Base-by-base conservation (phyloP, 2,797 vertebrate species). In the Phrynocephalus guinanensis region DNA sequence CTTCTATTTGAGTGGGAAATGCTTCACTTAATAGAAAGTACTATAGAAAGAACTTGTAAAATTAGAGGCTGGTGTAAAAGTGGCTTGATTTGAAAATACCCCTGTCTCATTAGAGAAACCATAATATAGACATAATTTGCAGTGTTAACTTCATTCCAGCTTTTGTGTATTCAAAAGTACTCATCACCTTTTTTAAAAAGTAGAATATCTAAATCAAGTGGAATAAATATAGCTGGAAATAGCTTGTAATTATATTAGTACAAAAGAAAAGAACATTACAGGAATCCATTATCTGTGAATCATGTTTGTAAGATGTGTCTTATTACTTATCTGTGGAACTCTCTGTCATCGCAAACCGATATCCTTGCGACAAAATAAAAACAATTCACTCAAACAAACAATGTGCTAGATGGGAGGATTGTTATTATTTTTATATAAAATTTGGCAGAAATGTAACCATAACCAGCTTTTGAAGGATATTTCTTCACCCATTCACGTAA, bases 171-270 rank as follows among this genome's bases (percentile, higher is more conserved):
- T 89, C 71, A 84, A 72, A 82, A 85, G 84, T 56, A 71, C 68
- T 88, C 48, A 89, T 91, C 60, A 75, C 73, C 79, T 87, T 85
- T 33, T 11, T 67, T 44, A 15, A n/a, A 28, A 20, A 67, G n/a
- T 52, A 6, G 9, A 6, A 68, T 81, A 3, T 3, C 26, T 83
- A 79, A 88, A 88, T 87, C 16, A 86, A 87, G 78, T 82, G 5
- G 91, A 92, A 86, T 28, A 90, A 93, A 90, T 85, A n/a, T 91
- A 91, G 11, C n/a, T 90, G 78, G 22, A 89, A 91, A 79, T 84
- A 75, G 85, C 70, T 2, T 75, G 2, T 26, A 86, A 56, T 76
- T 80, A 63, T 88, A 44, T 79, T 91, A 79, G 88, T 92, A 90
- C 75, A 72, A 88, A 66, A 91, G 72, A 91, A 88, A 83, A 0